Evolutionary conservation across 1,140 invertebrate genomes (phyloP).

Genomic region (Melitaea cinxia): DNA sequence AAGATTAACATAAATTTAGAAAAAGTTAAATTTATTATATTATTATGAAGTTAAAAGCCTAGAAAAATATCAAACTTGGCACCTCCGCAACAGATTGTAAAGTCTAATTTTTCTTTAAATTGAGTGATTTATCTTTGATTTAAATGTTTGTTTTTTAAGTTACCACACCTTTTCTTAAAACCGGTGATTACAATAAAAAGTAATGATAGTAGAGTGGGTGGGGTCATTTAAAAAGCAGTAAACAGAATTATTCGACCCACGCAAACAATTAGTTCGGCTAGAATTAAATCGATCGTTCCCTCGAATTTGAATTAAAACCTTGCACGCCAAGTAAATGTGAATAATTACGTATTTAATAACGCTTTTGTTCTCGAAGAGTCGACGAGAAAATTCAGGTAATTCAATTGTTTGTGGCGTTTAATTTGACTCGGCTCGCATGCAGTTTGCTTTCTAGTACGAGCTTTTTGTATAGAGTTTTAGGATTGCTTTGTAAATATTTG

Average conservation of each 20-base stretch:
- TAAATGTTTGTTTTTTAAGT: constrained; percentile 39
- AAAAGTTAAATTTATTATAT: too few relatives aligned
- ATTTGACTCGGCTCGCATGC: constrained; percentile 61
- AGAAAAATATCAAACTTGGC: neutral
- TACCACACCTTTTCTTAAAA: constrained; percentile 46
- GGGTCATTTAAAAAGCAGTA: constrained; percentile 77
- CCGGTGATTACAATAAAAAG: constrained; percentile 54
- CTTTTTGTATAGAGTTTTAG: constrained; percentile 18
- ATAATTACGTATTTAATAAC: constrained; percentile 81
- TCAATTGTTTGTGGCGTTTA: constrained; percentile 80
- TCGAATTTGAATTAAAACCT: constrained; percentile 76
- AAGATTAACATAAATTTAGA: too few relatives aligned
- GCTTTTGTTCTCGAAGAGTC: constrained; percentile 74
- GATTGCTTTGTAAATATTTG: neutral
- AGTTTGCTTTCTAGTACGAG: constrained; percentile 62
- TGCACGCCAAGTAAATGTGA: constrained; percentile 77
- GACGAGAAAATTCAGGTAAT: constrained; percentile 80
- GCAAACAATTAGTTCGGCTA: constrained; percentile 78
- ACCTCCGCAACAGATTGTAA: neutral
- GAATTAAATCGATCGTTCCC: constrained; percentile 74
- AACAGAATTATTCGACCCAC: constrained; percentile 79
- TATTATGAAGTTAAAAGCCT: too few relatives aligned
- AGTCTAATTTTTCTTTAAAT: neutral
- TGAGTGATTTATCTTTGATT: neutral
- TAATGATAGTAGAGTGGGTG: constrained; percentile 68